phyloP scores from a whole-genome alignment of 2,113 vertebrate genomes.

The Xenopus laevis region DNA sequence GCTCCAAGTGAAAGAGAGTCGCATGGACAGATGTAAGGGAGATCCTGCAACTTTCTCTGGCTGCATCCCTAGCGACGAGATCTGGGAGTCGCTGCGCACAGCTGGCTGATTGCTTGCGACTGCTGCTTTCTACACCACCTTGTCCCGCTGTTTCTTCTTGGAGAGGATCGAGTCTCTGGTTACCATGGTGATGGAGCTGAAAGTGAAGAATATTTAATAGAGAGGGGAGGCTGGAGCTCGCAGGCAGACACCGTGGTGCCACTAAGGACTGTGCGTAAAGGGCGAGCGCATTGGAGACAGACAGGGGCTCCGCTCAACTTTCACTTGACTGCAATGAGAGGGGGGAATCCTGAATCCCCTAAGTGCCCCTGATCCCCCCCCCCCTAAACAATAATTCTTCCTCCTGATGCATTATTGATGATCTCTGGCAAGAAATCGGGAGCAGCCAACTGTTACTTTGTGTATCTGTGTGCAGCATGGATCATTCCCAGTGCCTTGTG shows the following conservation, averaged over 20 bases:
- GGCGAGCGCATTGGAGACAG: slow-evolving; percentile 51
- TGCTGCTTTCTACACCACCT: slow-evolving; percentile 36
- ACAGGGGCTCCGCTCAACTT: neutral
- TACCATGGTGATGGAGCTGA: slow-evolving; percentile 77
- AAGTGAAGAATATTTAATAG: slow-evolving; percentile 77
- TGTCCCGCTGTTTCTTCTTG: slow-evolving; percentile 11
- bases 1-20: neutral
- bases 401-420: slow-evolving; percentile 56
- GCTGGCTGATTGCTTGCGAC: neutral
- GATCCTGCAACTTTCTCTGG: neutral
- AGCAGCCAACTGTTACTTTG: slow-evolving; percentile 50
- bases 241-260: slow-evolving; percentile 75
- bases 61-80: too few species aligned
- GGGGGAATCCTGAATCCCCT: slow-evolving; percentile 12
- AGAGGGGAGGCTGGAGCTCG: slow-evolving; percentile 56
- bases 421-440: slow-evolving; percentile 48
- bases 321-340: slow-evolving; percentile 31
- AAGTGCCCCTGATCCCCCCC: neutral
- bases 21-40: slow-evolving; percentile 3
- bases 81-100: neutral
- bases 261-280: slow-evolving; percentile 65
- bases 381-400: too few species aligned
- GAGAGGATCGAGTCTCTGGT: slow-evolving; percentile 67
- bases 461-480: slow-evolving; percentile 67
- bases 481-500: slow-evolving; percentile 71